These are phyloP conservation scores for Lichenostomus cassidix DNA, from an alignment of 2,113 vertebrate species.

Conservation along the genomic window DNA sequence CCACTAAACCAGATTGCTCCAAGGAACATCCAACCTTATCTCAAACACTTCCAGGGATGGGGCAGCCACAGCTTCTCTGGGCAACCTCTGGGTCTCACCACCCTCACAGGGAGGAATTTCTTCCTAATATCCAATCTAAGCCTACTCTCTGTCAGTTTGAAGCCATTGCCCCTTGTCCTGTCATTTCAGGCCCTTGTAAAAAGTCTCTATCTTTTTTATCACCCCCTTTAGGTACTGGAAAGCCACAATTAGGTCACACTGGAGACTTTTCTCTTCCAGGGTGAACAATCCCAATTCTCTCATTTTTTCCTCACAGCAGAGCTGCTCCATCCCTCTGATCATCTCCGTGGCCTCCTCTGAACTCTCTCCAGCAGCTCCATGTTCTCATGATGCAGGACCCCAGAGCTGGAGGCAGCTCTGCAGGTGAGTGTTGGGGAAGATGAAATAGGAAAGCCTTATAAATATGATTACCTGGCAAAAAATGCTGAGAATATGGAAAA, in stretches of 20 bases:
- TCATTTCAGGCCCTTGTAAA: not conserved
- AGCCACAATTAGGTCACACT: too few species aligned
- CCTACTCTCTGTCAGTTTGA: not conserved
- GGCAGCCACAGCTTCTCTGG: not conserved
- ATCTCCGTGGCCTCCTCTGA: not conserved
- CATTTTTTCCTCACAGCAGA: not conserved
- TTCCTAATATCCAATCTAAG: not conserved
- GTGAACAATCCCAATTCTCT: not conserved
- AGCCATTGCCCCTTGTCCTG: not conserved
- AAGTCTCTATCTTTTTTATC: not conserved
- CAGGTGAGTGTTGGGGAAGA: too few species aligned
- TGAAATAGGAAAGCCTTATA: too few species aligned
- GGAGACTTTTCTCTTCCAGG: not conserved
- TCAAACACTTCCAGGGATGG: rapidly evolving
- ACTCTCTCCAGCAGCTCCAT: rapidly evolving
- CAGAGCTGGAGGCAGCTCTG: not conserved
- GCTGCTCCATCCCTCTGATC: not conserved
- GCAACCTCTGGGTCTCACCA: rapidly evolving
- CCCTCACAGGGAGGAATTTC: not conserved
- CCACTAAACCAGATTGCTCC: not conserved
- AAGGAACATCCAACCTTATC: rapidly evolving
- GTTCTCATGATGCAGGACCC: not conserved
- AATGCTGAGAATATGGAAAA: too few species aligned
- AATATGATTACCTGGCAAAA: too few species aligned
- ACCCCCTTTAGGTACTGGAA: not conserved